Base-by-base conservation (phyloP, 2,797 vertebrate genomes). In the Moxostoma hubbsi region DNA sequence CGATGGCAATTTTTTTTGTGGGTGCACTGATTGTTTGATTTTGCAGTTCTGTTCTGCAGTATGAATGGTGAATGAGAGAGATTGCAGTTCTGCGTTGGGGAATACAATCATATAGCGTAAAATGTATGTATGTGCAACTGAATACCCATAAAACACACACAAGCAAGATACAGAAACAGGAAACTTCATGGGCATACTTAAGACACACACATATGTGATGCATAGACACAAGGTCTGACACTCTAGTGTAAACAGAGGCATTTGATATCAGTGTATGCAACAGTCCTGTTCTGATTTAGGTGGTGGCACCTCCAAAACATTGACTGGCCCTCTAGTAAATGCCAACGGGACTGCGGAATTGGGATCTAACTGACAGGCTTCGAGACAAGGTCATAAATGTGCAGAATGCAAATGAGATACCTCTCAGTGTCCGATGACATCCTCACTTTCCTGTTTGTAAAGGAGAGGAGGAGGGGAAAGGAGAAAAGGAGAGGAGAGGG, bases 401-500 rank as follows among this genome's bases (percentile, higher is more conserved):
- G 61, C 66, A 67, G 81, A 79, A 79, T 70, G 66, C 57, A 82
- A 62, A 79, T 79, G 72, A 79, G 72, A 71, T 53, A 62, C 65
- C 65, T 73, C 16, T 75, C 66, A 57, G 49, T 64, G 68, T 69
- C 68, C 53, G 57, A 59, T 69, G 65, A 75, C 71, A 68, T 73
- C 55, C 58, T 9, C 36, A 50, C 46, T 61, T 54, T 46, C 24
- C 57, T 67, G 50, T 73, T 66, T 64, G 18, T 75, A 53, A 59
- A 63, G 58, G 8, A 61, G 65, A 53, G 50, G 49, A 69, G 15
- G 66, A 24, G 18, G 54, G 51, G 12, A 45, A 15, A 43, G 2
- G 24, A 59, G 4, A 65, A 46, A n/a, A 13, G 15, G 50, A 45
- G 16, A 53, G 75, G 68, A 64, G 57, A 57, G 58, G 45, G 54